Percentiles rank a stretch among this genome's conserved stretches.
Evolutionary conservation across 2,888 invertebrate genomes (phyloP).

Genomic region (Tenthredo livida): DNA sequence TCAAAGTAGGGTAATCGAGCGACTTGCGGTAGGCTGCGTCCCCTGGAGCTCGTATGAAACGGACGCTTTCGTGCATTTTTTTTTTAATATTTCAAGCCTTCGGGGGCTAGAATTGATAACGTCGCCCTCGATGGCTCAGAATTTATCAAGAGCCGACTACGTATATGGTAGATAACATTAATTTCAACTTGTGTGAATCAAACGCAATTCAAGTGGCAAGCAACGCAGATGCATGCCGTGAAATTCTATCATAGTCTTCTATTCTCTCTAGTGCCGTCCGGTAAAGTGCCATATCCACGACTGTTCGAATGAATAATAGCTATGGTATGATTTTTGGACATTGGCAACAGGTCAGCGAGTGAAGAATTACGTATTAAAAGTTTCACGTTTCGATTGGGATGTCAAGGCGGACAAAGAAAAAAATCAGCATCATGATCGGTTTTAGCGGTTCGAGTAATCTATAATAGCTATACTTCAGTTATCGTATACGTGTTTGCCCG

Average conservation of each 20-base stretch:
- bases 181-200: conserved; percentile 6
- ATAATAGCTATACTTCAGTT: neutral
- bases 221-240: conserved; percentile 1
- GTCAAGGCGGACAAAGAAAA: neutral
- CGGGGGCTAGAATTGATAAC: neutral
- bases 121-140: neutral
- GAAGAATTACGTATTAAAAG: neutral
- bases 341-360: neutral
- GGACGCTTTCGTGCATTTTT: neutral
- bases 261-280: neutral
- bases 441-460: neutral
- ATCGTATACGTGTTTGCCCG: neutral
- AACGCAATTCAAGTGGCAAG: conserved; percentile 18
- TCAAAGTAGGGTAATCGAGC: neutral
- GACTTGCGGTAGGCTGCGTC: neutral
- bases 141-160: conserved; percentile 23
- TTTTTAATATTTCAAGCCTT: neutral
- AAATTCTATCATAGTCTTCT: neutral
- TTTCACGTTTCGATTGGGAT: neutral
- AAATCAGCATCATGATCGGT: neutral
- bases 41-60: neutral
- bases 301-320: neutral
- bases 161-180: conserved; percentile 24
- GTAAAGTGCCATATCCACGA: neutral
- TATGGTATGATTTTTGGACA: neutral